Percentiles rank a stretch among this genome's conserved stretches.
Conservation (phyloP, 2,113 vertebrate species). For the Salminus brasiliensis region DNA sequence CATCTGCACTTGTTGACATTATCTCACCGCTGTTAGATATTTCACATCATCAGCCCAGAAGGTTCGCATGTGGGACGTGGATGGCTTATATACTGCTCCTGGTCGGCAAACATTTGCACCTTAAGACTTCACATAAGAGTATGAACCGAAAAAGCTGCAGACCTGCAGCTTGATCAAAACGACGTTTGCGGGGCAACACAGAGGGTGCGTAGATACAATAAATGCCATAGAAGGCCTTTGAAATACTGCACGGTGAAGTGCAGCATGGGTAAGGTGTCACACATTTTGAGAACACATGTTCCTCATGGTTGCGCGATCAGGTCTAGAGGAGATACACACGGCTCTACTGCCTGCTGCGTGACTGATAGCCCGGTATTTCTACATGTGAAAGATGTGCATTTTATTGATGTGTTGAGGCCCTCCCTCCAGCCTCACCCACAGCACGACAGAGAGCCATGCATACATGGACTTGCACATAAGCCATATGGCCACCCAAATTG, state of each 20-base stretch:
- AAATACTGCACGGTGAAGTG: constrained; percentile 51
- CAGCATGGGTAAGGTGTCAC: constrained; percentile 60
- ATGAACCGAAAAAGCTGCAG: background rate
- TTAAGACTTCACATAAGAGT: constrained; percentile 20
- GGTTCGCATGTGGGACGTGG: background rate
- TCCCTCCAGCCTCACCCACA: constrained; percentile 28
- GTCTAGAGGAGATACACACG: constrained; percentile 45
- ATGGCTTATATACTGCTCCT: background rate
- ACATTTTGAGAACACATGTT: constrained; percentile 70
- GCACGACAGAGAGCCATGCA: constrained; percentile 53
- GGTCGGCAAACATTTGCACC: too few species aligned
- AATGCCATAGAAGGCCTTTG: constrained; percentile 45
- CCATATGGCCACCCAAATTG: constrained; percentile 58
- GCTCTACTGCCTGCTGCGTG: constrained; percentile 66
- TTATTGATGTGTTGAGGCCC: constrained; percentile 61
- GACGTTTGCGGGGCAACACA: constrained; percentile 1
- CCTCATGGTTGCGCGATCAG: constrained; percentile 52
- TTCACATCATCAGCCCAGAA: constrained; percentile 21
- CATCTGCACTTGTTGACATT: constrained; percentile 33
- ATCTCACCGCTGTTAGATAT: constrained; percentile 26
- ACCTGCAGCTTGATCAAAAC: constrained; percentile 13
- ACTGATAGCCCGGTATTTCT: constrained; percentile 72
- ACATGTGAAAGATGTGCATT: constrained; percentile 60
- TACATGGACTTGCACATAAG: constrained; percentile 33
- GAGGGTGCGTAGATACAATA: constrained; percentile 25